A percentile compares a stretch with the other conserved stretches of the same genome.
Evolutionary conservation across 2,888 invertebrate species (phyloP).

Genomic region (Lumbricus terrestris): DNA sequence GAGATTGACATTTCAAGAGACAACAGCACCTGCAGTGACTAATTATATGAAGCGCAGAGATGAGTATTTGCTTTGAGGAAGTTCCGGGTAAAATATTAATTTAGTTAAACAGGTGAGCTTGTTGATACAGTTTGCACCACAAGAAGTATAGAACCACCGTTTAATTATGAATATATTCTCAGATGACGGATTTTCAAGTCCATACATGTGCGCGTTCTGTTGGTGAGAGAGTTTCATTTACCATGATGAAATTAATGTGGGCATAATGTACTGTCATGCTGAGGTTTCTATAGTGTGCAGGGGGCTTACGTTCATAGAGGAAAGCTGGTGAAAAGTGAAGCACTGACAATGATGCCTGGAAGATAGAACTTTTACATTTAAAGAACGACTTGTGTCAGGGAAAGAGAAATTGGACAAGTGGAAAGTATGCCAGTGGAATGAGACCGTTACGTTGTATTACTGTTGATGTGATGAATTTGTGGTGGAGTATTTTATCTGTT

Average conservation of each 20-base stretch:
- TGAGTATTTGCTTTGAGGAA: neutral
- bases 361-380: neutral
- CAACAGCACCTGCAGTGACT: neutral
- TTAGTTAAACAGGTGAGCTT: conserved; percentile 3
- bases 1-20: neutral
- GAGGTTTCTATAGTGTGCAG: neutral
- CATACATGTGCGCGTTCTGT: neutral
- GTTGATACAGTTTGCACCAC: conserved; percentile 3
- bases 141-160: neutral
- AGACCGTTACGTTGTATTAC: neutral
- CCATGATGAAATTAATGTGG: neutral
- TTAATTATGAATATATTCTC: neutral
- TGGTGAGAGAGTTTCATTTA: neutral
- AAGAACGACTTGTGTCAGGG: neutral
- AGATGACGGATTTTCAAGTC: neutral
- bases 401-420: neutral
- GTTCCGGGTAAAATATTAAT: neutral
- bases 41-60: neutral
- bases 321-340: neutral
- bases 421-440: neutral
- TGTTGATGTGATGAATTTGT: neutral
- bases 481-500: neutral
- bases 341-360: neutral
- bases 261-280: no score
- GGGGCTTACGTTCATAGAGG: neutral